These are phyloP conservation scores for Baronia brevicornis DNA, from an alignment of 2,888 invertebrate species.

Conservation along the genomic window DNA sequence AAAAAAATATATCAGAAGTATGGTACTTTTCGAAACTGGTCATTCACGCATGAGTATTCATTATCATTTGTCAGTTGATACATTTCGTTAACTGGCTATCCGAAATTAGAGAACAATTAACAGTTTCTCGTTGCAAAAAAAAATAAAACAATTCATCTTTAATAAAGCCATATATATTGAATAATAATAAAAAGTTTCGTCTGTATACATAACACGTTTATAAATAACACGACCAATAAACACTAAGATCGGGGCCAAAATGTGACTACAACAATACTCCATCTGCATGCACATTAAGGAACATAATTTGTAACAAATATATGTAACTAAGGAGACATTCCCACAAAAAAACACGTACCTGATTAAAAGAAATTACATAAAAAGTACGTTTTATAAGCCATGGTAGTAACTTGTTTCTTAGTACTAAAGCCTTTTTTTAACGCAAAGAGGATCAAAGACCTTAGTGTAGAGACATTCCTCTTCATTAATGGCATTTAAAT, in stretches of 20 bases:
- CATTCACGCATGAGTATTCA: too few relatives aligned
- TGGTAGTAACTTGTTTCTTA: too few relatives aligned
- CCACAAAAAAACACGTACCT: too few relatives aligned
- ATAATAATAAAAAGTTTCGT: slow-evolving; percentile 52
- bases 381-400: too few relatives aligned
- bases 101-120: slow-evolving; percentile 9
- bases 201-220: slow-evolving; percentile 59
- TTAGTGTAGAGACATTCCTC: too few relatives aligned
- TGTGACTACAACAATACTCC: neutral
- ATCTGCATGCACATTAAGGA: slow-evolving; percentile 24
- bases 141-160: slow-evolving; percentile 29
- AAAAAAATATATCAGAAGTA: slow-evolving; percentile 10
- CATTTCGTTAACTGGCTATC: slow-evolving; percentile 11
- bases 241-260: slow-evolving; percentile 23
- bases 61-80: too few relatives aligned
- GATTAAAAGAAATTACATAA: too few relatives aligned
- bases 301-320: slow-evolving; percentile 36
- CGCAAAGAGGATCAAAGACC: too few relatives aligned
- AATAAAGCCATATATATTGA: slow-evolving; percentile 66
- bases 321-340: slow-evolving; percentile 34
- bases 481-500: too few relatives aligned
- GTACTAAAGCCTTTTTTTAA: too few relatives aligned
- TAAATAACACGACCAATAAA: slow-evolving; percentile 46
- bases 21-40: too few relatives aligned
- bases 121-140: slow-evolving; percentile 13